A percentile compares a stretch with the other conserved stretches of the same genome.
phyloP scores from a whole-genome alignment of 2,888 invertebrate species.

The Luperina nickerlii region DNA sequence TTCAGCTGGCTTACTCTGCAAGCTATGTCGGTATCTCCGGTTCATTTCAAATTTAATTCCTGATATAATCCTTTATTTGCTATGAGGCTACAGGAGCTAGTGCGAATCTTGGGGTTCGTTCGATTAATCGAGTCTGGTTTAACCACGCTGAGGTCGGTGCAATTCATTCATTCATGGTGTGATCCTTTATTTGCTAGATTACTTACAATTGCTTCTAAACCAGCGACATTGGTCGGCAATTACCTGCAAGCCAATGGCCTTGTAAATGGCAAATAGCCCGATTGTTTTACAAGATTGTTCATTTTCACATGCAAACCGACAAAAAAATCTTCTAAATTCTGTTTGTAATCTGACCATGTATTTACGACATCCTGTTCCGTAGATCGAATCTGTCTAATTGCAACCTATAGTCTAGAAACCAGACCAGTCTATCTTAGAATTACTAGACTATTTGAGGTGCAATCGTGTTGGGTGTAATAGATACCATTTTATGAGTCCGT shows the following conservation, averaged over 20 bases:
- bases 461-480: constrained; percentile 22
- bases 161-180: not conserved
- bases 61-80: not conserved
- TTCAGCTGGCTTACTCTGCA: not conserved
- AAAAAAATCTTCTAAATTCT: constrained; percentile 39
- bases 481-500: constrained; percentile 11
- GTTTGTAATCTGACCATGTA: constrained; percentile 64
- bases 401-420: constrained; percentile 59
- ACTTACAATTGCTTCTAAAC: constrained; percentile 37
- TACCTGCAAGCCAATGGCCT: constrained; percentile 21
- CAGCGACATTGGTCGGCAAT: constrained; percentile 25
- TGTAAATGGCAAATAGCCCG: not conserved
- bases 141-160: no score
- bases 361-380: constrained; percentile 82
- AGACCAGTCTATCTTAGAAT: constrained; percentile 51
- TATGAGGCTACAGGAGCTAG: no score
- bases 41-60: not conserved
- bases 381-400: constrained; percentile 83
- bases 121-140: no score
- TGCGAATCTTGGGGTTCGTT: no score
- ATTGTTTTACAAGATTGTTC: constrained; percentile 33
- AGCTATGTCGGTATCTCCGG: not conserved
- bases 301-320: constrained; percentile 30
- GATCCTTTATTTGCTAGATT: constrained; percentile 27
- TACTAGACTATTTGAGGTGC: constrained; percentile 36